Base-by-base conservation (phyloP, 2,888 invertebrate genomes). In the Apodemia mormo region DNA sequence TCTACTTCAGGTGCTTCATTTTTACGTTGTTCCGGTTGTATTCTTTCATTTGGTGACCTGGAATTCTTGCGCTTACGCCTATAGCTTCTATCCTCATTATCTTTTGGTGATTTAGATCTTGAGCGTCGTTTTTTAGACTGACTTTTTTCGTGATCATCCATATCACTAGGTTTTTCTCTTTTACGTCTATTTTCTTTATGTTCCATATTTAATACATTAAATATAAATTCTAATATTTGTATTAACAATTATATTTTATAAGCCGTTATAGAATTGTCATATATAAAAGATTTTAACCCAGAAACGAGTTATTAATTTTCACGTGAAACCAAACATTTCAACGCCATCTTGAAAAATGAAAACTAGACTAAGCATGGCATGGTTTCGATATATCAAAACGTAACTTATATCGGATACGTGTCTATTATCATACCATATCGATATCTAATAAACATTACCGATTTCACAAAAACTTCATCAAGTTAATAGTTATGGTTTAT, bases 41-140 rank as follows among this genome's bases (percentile, higher is more conserved):
- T 68, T 1, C 78, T 69, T 22, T 72, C 76, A 30, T 81, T 76
- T 0, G 86, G 85, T 22, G 92, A 90, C 70, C 79, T 83, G 7
- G 92, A 90, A 82, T 83, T 81, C 70, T 79, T 84, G 14, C 88
- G 85, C 79, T 88, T 92, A 12, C 90, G 84, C 68, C 82, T 83
- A 14, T 80, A 80, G 29, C 85, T 83, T 52, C 70, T 86, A 1
- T 86, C 82, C 9, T 82, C 79, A 43, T 71, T 72, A 3, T 79
- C 76, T 2, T 70, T 76, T 22, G 84, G 84, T 40, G 90, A 86
- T 72, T 80, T 80, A 2, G 90, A 88, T 72, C 84, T 83, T 12
- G 88, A 83, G 64, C 88, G 83, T 66, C 81, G 78, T 71, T 81
- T 83, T 84, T 83, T 91, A 1, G 84, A 78, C 73, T 82, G 87